These are phyloP conservation scores for Sarcophilus harrisii DNA, from an alignment of 2,797 vertebrate species.

Conservation along the genomic window DNA sequence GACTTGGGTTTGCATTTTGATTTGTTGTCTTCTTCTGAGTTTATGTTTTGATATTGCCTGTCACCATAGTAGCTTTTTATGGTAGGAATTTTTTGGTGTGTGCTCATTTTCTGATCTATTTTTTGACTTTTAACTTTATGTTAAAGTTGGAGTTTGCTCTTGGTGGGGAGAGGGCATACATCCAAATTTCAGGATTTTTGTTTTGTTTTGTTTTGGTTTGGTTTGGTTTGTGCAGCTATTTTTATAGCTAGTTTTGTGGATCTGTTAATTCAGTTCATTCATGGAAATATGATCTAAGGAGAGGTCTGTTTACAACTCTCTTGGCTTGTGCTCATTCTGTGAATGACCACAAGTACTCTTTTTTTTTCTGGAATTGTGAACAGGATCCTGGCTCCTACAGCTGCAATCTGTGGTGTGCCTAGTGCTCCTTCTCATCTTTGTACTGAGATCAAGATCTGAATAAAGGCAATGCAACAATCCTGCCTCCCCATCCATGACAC, in stretches of 20 bases:
- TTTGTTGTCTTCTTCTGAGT: too few relatives aligned
- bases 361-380: neutral
- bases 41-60: neutral
- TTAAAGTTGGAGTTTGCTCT: neutral
- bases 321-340: neutral
- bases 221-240: neutral
- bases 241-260: neutral
- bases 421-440: neutral
- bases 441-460: neutral
- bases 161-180: neutral
- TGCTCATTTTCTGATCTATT: neutral
- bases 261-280: too few relatives aligned
- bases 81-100: neutral
- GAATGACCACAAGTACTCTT: neutral
- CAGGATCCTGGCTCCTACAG: neutral
- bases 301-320: neutral
- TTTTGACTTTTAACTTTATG: neutral
- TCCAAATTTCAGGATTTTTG: neutral
- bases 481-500: neutral
- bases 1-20: too few relatives aligned
- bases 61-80: neutral
- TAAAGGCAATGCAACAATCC: neutral
- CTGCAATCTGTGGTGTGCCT: neutral
- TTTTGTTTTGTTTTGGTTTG: neutral
- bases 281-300: neutral